Conservation (phyloP, 2,113 vertebrate species). For the Mirounga angustirostris region DNA sequence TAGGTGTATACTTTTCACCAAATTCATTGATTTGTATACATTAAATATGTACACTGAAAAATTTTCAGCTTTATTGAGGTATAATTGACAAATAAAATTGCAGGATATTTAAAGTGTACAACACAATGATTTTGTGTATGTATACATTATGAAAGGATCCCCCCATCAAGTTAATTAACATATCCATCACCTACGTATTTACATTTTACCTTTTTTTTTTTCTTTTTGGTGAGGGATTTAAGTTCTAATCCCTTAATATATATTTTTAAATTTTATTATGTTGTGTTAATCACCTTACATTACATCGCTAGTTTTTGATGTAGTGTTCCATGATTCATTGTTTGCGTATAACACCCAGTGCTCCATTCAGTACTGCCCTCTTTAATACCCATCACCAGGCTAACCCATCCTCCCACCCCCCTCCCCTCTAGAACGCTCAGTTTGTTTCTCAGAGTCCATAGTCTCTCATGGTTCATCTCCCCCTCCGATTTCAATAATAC, state of each 20-base stretch:
- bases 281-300: too few relatives aligned
- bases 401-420: too few relatives aligned
- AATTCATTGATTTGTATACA: not conserved
- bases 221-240: not conserved
- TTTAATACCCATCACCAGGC: too few relatives aligned
- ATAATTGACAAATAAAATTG: not conserved
- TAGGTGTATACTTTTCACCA: not conserved
- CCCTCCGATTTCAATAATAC: not conserved
- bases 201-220: not conserved
- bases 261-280: too few relatives aligned
- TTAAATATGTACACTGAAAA: not conserved
- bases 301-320: too few relatives aligned
- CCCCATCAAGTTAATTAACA: not conserved
- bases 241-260: not conserved
- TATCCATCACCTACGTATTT: not conserved
- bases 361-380: too few relatives aligned
- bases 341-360: too few relatives aligned
- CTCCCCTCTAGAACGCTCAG: too few relatives aligned
- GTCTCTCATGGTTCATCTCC: too few relatives aligned
- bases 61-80: not conserved
- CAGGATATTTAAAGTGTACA: not conserved
- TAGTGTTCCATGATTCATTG: too few relatives aligned
- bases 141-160: not conserved
- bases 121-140: not conserved
- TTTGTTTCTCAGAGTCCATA: too few relatives aligned